Base-by-base conservation (phyloP, 2,797 vertebrate species). In the Fistularia commersonii region DNA sequence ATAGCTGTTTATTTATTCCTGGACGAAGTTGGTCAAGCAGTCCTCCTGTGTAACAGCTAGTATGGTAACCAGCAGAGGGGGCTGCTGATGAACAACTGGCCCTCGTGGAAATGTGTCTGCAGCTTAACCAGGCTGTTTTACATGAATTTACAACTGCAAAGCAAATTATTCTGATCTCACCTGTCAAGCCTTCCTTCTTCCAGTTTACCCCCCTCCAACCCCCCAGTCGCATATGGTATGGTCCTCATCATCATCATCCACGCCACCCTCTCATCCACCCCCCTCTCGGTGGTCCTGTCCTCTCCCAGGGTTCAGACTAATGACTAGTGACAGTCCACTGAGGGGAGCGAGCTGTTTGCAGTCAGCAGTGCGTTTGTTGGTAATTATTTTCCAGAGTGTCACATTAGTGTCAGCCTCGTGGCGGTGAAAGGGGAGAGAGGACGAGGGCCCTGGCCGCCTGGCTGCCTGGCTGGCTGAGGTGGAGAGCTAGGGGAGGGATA, bases 371-470 rank as follows among this genome's bases (percentile, higher is more conserved):
- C 91, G 93, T 95, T 96, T 97, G 95, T 98, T 98, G 94, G 93
- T 97, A 95, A 97, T 97, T 97, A 97, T 96, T 96, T 97, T 94
- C 82, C 92, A 93, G 90, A 83, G 93, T 95, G 94, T 96, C 95
- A 98, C 93, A 93, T 87, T 91, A 93, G 93, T 96, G 95, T 97
- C 95, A 97, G 89, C 93, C 92, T 91, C 88, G 86, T 92, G 89
- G 92, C 91, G 90, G 90, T 90, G 90, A 92, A 91, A 93, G 91
- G 89, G 90, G 88, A 89, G 89, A 84, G 90, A 90, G 90, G 81
- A 57, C 82, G 61, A 61, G 43, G 77, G 65, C 51, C 50, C 45
- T 3, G 40, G 49, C 48, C 31, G 43, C 15, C 2, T 38, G 75
- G 71, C 67, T 71, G 70, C 61, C 59, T 65, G 74, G 64, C 47